Evolutionary conservation across 2,888 invertebrate species (phyloP).

Genomic region (Coenonympha arcania): DNA sequence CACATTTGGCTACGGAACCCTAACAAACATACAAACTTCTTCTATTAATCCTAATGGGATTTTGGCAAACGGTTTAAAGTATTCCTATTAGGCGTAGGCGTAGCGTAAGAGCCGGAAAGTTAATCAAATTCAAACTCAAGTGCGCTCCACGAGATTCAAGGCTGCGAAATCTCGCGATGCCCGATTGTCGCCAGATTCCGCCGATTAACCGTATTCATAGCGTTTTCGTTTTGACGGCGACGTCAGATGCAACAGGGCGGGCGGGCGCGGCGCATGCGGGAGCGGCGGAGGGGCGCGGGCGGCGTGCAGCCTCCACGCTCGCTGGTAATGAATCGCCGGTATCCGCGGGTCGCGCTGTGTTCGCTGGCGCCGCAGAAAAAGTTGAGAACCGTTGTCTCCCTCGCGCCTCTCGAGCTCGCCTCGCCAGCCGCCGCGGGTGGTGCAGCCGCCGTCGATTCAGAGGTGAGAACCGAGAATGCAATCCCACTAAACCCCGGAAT

Average conservation of each 20-base stretch:
- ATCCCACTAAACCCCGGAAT: neutral
- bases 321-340: conserved; percentile 71
- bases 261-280: conserved; percentile 54
- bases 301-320: conserved; percentile 64
- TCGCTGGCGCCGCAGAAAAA: conserved; percentile 61
- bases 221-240: conserved; percentile 64
- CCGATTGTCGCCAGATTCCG: conserved; percentile 59
- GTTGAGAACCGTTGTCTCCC: conserved; percentile 55
- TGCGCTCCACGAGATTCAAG: conserved; percentile 8
- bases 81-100: neutral
- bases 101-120: conserved; percentile 1
- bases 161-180: conserved; percentile 42
- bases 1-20: no score
- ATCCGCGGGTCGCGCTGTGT: conserved; percentile 64
- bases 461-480: conserved; percentile 23
- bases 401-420: conserved; percentile 56
- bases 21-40: neutral
- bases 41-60: no score
- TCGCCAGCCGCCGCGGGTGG: conserved; percentile 34
- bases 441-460: conserved; percentile 25
- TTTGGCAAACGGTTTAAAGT: neutral
- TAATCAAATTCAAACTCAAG: conserved; percentile 12
- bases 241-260: conserved; percentile 72
- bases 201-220: conserved; percentile 69
- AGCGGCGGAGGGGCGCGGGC: conserved; percentile 43